phyloP scores from a whole-genome alignment of 2,113 vertebrate species.

The Tauraco erythrolophus region DNA sequence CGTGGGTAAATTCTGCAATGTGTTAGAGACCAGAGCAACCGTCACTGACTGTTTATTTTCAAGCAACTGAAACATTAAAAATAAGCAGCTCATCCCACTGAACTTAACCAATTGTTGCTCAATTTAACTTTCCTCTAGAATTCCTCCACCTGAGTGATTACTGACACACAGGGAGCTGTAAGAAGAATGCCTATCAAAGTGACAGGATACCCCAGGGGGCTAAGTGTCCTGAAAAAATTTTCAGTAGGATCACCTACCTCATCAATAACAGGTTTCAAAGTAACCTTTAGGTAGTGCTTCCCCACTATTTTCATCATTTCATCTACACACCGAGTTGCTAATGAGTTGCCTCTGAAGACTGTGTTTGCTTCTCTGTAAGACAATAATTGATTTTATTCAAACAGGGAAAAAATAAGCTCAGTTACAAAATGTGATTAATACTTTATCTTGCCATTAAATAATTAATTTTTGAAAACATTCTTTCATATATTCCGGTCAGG shows the following conservation, averaged over 20 bases:
- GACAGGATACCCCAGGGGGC: neutral
- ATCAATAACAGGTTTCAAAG: slow-evolving; percentile 93
- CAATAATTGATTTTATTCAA: neutral
- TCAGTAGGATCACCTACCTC: slow-evolving; percentile 81
- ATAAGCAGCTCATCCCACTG: neutral
- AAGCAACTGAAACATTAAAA: neutral
- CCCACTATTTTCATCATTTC: slow-evolving; percentile 99
- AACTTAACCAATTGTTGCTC: neutral
- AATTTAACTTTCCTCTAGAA: neutral
- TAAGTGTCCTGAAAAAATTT: neutral
- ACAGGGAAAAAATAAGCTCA: neutral
- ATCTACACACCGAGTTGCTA: slow-evolving; percentile 95
- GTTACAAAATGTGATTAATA: neutral
- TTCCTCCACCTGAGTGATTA: neutral
- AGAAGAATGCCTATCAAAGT: neutral
- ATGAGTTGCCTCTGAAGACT: slow-evolving; percentile 94
- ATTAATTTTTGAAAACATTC: neutral
- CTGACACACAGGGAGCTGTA: neutral
- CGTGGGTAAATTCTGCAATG: neutral
- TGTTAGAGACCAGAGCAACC: neutral
- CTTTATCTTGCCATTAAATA: neutral
- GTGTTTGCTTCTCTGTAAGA: slow-evolving; percentile 94
- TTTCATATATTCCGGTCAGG: neutral
- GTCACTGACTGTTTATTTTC: neutral
- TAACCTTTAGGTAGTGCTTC: slow-evolving; percentile 94